Base-by-base conservation (phyloP, 2,113 vertebrate species). In the Isichthys henryi region DNA sequence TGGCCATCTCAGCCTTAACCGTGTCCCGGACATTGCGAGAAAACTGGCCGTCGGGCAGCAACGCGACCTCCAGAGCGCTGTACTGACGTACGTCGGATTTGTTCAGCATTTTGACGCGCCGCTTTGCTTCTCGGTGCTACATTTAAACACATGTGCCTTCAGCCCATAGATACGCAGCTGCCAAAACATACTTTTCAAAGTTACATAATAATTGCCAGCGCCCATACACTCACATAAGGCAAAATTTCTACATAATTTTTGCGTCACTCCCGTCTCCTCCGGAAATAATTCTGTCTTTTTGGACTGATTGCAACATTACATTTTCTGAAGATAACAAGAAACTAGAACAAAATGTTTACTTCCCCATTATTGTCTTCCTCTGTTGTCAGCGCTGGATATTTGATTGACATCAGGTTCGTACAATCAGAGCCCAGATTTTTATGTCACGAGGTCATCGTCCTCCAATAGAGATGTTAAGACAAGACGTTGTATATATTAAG, bases 31-130 rank as follows among this genome's bases (percentile, higher is more conserved):
- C 88, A 53, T 83, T 21, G 0, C 85, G 87, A 39, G 91, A 92
- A n/a, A 89, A 86, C 10, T 19, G 92, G 77, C 89, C 92, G 88
- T 93, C 93, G 0, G 93, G 92, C 46, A 94, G 84, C 17, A 96
- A 93, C 0, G 87, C 90, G 39, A 96, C 95, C 90, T 95, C 94
- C 1, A 94, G 89, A 85, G 92, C 90, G 48, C 3, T 7, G 0
- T 39, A 53, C 15, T 90, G 62, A 31, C 5, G n/a, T 86, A 39
- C 89, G 58, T 89, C 91, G 15, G 90, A 21, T 31, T 43, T 90
- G 39, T 91, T 91, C 49, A 89, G 45, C 94, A 94, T 94, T 27
- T 89, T 70, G 45, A 87, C 66, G n/a, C 31, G 35, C 35, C 74
- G 74, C 50, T 48, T 87, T 39, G 31, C 50, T 77, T 19, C 45